Evolutionary conservation across 37 sponge, comb jelly and placozoan genomes (phyloP).

Genomic region (Mnemiopsis leidyi): DNA sequence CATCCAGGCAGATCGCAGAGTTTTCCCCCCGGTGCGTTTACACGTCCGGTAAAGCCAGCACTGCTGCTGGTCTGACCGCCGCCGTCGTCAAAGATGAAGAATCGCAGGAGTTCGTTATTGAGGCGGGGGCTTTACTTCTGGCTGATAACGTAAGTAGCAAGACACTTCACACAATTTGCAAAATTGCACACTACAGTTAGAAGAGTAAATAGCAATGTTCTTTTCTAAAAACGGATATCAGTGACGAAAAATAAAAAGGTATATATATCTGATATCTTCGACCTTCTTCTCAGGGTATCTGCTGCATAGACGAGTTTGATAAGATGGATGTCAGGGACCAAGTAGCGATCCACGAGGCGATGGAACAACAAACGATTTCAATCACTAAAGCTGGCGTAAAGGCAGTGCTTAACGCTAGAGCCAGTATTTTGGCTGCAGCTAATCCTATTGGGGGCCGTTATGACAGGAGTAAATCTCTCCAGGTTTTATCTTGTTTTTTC

Average conservation of each 20-base stretch:
- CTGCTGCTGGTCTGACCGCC: constrained; percentile 98
- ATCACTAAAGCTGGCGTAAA: constrained; percentile 99
- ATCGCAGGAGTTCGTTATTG: constrained; percentile 95
- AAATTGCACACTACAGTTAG: not conserved
- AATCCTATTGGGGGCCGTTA: constrained; percentile 97
- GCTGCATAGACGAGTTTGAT: constrained; percentile 99
- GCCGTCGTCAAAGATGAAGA: constrained; percentile 98
- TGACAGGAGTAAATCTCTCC: constrained; percentile 91
- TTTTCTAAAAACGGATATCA: no score
- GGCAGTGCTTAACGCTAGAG: constrained; percentile 96
- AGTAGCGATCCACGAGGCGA: constrained; percentile 99
- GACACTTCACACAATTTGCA: no score
- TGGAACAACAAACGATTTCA: constrained; percentile 99
- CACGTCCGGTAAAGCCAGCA: constrained; percentile 93
- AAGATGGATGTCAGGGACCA: constrained; percentile 98
- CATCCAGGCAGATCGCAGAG: constrained; percentile 91
- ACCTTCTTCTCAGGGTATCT: constrained; percentile 83
- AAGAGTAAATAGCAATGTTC: no score
- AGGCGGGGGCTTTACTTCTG: constrained; percentile 98
- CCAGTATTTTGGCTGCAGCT: constrained; percentile 96
- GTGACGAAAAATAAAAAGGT: no score
- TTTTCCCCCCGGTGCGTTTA: constrained; percentile 97
- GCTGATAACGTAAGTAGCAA: constrained; percentile 93
- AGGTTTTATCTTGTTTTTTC: no score
- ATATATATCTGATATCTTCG: no score